phyloP scores from a whole-genome alignment of 2,888 invertebrate species.

The Phalera bucephala region DNA sequence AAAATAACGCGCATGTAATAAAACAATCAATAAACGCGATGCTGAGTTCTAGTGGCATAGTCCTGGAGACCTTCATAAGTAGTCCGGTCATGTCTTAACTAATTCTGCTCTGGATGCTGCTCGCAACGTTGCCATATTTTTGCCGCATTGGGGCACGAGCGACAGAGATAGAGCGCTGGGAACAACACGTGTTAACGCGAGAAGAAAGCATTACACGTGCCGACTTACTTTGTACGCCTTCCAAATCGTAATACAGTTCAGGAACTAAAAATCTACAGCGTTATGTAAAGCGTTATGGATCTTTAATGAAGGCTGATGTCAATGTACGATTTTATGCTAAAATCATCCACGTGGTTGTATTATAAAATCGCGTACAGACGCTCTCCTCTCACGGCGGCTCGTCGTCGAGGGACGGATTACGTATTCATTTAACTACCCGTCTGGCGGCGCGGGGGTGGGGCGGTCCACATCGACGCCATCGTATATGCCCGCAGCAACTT shows the following conservation, averaged over 20 bases:
- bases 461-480: conserved; percentile 40
- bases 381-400: conserved; percentile 23
- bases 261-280: background rate
- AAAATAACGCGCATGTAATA: background rate
- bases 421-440: conserved; percentile 35
- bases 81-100: conserved; percentile 37
- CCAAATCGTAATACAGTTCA: background rate
- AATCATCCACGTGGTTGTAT: conserved; percentile 1
- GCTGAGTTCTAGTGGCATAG: conserved; percentile 1
- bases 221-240: conserved; percentile 10
- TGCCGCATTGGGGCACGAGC: conserved; percentile 74
- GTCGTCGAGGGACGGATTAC: conserved; percentile 46
- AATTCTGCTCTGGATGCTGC: conserved; percentile 50
- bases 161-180: conserved; percentile 42
- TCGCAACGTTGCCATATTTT: conserved; percentile 58
- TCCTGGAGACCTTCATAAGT: conserved; percentile 24
- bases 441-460: conserved; percentile 21
- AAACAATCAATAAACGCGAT: background rate
- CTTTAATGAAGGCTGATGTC: background rate
- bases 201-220: conserved; percentile 33
- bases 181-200: conserved; percentile 29
- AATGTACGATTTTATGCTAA: background rate
- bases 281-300: background rate
- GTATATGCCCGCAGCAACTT: conserved; percentile 29
- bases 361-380: conserved; percentile 11